Base-by-base conservation (phyloP, 2,888 invertebrate genomes). In the Himalopsyche japonica region DNA sequence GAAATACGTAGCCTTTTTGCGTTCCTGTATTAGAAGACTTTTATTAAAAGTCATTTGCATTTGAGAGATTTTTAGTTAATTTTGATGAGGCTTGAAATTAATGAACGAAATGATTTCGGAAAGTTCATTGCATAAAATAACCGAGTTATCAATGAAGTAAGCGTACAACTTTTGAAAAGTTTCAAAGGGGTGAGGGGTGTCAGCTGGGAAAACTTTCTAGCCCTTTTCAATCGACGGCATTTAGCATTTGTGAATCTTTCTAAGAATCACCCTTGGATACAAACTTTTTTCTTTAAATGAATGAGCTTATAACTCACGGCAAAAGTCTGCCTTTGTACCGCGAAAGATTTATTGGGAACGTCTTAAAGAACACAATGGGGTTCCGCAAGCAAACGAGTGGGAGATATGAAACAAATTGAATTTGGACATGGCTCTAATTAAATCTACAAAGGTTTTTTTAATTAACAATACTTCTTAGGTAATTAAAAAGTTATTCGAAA, bases 341-440 rank as follows among this genome's bases (percentile, higher is more conserved):
- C 20, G 77, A 34, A 43, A 77, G 77, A 77, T 77, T 77, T 77
- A 77, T 77, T 43, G 37, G 43, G 24, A 15, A 37, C 77, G 37
- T 77, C 77, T 77, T 77, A 34, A 77, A 24, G 37, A 77, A 20
- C 24, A 77, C 77, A 77, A 77, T 77, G n/a, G 77, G 24, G 37
- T 77, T 27, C 43, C 43, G 77, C 27, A 34, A 77, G 77, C 20
- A 77, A 37, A 77, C 10, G 70, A 77, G 70, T 20, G 24, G n/a
- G 76, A 82, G 76, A 82, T 30, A 76, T 34, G 57, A 27, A 27
- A 78, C 78, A 78, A 82, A 82, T 82, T 82, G 57, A 78, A 82
- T 82, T 20, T 78, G 37, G 64, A 78, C 57, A 78, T 37, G 37
- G 77, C 57, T 27, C 78, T 82, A 78, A 82, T 82, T 82, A 82